phyloP scores from a whole-genome alignment of 2,797 vertebrate genomes.

The Gymnocypris eckloni region DNA sequence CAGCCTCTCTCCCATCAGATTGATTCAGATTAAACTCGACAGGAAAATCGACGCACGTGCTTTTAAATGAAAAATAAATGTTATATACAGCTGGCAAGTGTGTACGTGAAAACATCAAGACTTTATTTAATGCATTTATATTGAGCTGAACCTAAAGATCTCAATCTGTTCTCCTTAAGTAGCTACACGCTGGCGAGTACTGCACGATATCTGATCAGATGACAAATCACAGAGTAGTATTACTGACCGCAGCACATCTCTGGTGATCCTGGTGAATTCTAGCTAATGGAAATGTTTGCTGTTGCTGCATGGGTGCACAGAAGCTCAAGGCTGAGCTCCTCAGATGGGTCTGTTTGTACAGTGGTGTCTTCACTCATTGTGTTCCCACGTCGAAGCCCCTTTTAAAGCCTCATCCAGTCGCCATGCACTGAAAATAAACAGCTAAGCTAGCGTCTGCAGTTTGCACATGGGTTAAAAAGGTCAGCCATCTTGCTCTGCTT shows the following conservation, averaged over 20 bases:
- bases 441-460: slow-evolving; percentile 49
- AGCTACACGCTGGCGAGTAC: neutral
- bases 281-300: slow-evolving; percentile 11
- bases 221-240: neutral
- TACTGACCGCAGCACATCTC: neutral
- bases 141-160: neutral
- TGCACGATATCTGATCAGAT: slow-evolving; percentile 31
- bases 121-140: neutral
- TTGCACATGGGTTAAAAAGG: slow-evolving; percentile 58
- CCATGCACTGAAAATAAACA: slow-evolving; percentile 68
- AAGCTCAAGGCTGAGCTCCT: slow-evolving; percentile 27
- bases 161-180: neutral
- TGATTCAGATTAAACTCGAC: neutral
- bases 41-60: neutral
- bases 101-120: slow-evolving; percentile 1
- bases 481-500: slow-evolving; percentile 56
- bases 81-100: neutral
- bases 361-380: slow-evolving; percentile 55
- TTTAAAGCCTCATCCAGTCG: slow-evolving; percentile 60
- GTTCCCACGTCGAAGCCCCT: slow-evolving; percentile 57
- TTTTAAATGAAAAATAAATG: neutral
- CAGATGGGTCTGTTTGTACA: slow-evolving; percentile 67
- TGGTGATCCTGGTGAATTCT: slow-evolving; percentile 18
- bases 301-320: slow-evolving; percentile 43
- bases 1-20: neutral